A percentile compares a stretch with the other conserved stretches of the same genome.
Conservation (phyloP, 2,797 vertebrate genomes). For the Ceryle rudis region DNA sequence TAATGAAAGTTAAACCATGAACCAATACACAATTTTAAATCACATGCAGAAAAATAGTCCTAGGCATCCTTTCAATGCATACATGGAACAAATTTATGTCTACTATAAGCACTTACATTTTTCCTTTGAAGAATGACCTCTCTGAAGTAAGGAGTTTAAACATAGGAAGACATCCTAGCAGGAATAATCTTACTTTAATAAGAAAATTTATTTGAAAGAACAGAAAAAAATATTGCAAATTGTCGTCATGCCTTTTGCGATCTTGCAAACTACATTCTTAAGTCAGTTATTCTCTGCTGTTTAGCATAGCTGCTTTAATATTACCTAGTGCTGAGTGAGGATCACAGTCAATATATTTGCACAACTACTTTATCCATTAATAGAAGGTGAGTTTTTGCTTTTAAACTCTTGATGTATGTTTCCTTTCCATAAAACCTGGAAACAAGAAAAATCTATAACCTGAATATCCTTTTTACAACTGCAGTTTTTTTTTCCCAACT, state of each 20-base stretch:
- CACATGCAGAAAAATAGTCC: background rate
- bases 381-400: background rate
- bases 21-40: background rate
- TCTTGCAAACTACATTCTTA: background rate
- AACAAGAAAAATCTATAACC: background rate
- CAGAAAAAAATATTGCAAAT: background rate
- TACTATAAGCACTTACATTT: background rate
- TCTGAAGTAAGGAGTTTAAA: background rate
- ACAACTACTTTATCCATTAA: background rate
- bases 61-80: background rate
- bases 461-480: background rate
- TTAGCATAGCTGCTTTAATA: background rate
- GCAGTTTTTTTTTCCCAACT: background rate
- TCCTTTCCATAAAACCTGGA: background rate
- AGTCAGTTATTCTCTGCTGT: background rate
- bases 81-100: background rate
- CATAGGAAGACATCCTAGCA: background rate
- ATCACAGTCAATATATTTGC: background rate
- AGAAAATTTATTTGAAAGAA: background rate
- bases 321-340: background rate
- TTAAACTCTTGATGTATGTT: background rate
- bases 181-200: background rate
- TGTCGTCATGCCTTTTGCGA: background rate
- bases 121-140: background rate
- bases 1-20: rapidly evolving